Evolutionary conservation across 2,888 invertebrate genomes (phyloP).

Genomic region (Pardosa pseudoannulata): DNA sequence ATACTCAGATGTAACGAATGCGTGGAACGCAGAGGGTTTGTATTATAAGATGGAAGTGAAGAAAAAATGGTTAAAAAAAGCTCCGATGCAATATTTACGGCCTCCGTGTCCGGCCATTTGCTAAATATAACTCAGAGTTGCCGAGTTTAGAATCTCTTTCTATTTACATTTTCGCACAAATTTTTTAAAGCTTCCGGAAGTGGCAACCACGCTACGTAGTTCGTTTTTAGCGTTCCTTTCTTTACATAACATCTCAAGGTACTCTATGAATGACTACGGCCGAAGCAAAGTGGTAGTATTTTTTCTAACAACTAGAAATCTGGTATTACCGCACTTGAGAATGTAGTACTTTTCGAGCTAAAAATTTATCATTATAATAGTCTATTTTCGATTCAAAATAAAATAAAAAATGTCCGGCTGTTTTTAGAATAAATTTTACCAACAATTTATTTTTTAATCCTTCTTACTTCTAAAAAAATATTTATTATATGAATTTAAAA

Average conservation of each 20-base stretch:
- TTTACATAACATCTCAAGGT: constrained; percentile 8
- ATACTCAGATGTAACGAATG: constrained; percentile 23
- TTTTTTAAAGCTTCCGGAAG: constrained; percentile 35
- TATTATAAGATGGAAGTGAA: constrained; percentile 10
- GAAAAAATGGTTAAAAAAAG: constrained; percentile 21
- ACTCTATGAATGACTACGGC: constrained; percentile 4
- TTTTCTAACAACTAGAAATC: background rate
- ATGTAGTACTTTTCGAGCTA: too few relatives aligned
- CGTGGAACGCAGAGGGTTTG: constrained; percentile 1
- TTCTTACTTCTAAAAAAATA: too few relatives aligned
- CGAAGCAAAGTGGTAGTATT: background rate
- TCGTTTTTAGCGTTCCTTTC: constrained; percentile 21
- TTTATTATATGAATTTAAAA: too few relatives aligned
- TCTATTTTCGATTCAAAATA: too few relatives aligned
- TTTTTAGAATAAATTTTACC: too few relatives aligned
- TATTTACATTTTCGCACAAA: constrained; percentile 29
- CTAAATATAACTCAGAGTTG: constrained; percentile 28
- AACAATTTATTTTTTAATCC: too few relatives aligned
- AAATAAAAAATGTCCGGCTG: too few relatives aligned
- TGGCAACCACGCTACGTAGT: constrained; percentile 17
- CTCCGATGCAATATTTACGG: constrained; percentile 31
- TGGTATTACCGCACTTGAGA: too few relatives aligned
- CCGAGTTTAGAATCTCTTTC: constrained; percentile 34
- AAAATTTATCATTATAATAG: too few relatives aligned
- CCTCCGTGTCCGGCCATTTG: constrained; percentile 22